These are phyloP conservation scores for Loxodonta africana DNA, from an alignment of 2,113 vertebrate genomes.

Conservation along the genomic window DNA sequence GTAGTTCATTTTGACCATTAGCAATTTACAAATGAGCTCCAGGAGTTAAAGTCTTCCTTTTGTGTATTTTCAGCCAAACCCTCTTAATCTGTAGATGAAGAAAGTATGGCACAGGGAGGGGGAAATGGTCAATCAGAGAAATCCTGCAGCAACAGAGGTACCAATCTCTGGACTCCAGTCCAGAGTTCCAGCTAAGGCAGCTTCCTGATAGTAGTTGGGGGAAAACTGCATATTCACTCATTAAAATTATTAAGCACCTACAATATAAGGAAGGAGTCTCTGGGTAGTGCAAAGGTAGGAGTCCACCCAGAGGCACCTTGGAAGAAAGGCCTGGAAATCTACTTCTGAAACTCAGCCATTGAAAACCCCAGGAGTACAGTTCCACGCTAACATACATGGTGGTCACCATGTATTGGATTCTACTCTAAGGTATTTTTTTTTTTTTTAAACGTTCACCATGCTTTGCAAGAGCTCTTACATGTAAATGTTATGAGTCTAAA, in stretches of 20 bases:
- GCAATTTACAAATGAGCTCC: constrained; percentile 10
- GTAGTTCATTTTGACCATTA: constrained; percentile 48
- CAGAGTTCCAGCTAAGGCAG: not conserved
- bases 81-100: constrained; percentile 38
- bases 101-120: not conserved
- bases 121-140: constrained; percentile 22
- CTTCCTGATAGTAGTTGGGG: constrained; percentile 15
- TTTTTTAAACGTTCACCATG: not conserved
- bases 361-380: not conserved
- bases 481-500: constrained; percentile 19
- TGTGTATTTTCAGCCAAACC: constrained; percentile 29
- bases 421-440: not conserved
- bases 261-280: not conserved
- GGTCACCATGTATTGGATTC: not conserved
- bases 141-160: not conserved
- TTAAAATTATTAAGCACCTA: constrained; percentile 26
- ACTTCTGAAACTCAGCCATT: not conserved
- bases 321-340: not conserved
- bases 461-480: not conserved
- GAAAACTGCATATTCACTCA: not conserved
- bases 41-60: not conserved
- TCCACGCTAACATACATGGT: not conserved
- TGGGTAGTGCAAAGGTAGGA: not conserved
- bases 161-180: constrained; percentile 9
- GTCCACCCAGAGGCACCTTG: not conserved